Base-by-base conservation (phyloP, 2,888 invertebrate genomes). In the Lochmaea capreae region DNA sequence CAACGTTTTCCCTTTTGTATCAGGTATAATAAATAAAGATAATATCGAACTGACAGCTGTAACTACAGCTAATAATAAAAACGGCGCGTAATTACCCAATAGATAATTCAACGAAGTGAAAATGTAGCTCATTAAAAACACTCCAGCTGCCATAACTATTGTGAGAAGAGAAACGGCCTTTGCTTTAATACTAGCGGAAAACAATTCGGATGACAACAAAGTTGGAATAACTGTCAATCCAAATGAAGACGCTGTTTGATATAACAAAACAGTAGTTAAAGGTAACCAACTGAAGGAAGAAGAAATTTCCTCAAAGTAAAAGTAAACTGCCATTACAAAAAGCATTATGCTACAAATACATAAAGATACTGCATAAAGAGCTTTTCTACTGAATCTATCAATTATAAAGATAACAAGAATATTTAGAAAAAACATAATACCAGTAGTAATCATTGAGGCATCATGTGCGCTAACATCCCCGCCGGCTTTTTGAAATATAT, bases 401-500 rank as follows among this genome's bases (percentile, higher is more conserved):
- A 52, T 52, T 26, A 83, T 33, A 42, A 62, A 62, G 3, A n/a
- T 33, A 8, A 16, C 33, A 16, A n/a, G 6, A n/a, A 42, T 39
- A 16, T 62, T 33, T 9, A 33, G 11, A n/a, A 62, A 16, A 5
- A 62, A 14, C 3, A 42, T 62, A 16, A 39, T 39, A 6, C 39
- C 62, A n/a, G 39, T 42, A 16, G 12, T 33, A 42, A 42, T 42
- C 16, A 39, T 16, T 1, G 62, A 33, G 0, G 62, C 14, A 14
- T 39, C 33, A 39, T 33, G 62, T 76, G 65, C 68, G 73, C 18
- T 74, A 70, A 65, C 14, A n/a, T 12, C 16, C 12, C 63, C 82
- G 39, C 84, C 84, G 12, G 85, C 80, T 78, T 81, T 78, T 65
- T 81, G 75, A 73, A 86, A 86, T 61, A 86, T 82, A 63, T 79